Evolutionary conservation across 2,113 vertebrate species (phyloP).

Genomic region (Cyprinodon tularosa): DNA sequence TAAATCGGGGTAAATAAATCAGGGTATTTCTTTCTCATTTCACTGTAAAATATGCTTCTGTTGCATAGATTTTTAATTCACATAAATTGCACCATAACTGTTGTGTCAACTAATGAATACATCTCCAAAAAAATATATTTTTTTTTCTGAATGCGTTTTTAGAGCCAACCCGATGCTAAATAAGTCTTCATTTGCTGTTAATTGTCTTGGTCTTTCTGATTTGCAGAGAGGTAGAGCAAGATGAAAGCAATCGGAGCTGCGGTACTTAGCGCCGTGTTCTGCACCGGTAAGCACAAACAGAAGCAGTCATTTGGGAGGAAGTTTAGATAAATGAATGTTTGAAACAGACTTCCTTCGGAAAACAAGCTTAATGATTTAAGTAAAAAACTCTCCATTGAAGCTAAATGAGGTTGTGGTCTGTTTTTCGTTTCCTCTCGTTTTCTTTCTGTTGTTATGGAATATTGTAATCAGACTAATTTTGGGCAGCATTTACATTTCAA

Average conservation of each 20-base stretch:
- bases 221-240: conserved; percentile 42
- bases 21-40: neutral
- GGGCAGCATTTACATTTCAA: conserved; percentile 60
- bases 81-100: neutral
- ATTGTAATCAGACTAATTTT: conserved; percentile 23
- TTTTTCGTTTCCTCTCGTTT: conserved; percentile 30
- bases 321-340: conserved; percentile 27
- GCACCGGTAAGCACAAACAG: conserved; percentile 68
- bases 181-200: conserved; percentile 16
- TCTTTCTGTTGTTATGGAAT: conserved; percentile 3
- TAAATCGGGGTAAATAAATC: neutral
- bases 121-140: neutral
- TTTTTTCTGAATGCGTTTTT: neutral
- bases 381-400: conserved; percentile 9
- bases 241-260: conserved; percentile 64
- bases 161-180: conserved; percentile 4
- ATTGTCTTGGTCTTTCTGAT: conserved; percentile 26
- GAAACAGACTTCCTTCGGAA: conserved; percentile 20
- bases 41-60: neutral
- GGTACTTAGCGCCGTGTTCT: conserved; percentile 63
- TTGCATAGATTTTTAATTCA: conserved; percentile 3
- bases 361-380: conserved; percentile 13
- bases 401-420: conserved; percentile 3
- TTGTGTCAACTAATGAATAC: neutral
- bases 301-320: conserved; percentile 46